A percentile compares a stretch with the other conserved stretches of the same genome.
These are phyloP conservation scores for Colaptes auratus DNA, from an alignment of 2,113 vertebrate species.

Conservation along the genomic window DNA sequence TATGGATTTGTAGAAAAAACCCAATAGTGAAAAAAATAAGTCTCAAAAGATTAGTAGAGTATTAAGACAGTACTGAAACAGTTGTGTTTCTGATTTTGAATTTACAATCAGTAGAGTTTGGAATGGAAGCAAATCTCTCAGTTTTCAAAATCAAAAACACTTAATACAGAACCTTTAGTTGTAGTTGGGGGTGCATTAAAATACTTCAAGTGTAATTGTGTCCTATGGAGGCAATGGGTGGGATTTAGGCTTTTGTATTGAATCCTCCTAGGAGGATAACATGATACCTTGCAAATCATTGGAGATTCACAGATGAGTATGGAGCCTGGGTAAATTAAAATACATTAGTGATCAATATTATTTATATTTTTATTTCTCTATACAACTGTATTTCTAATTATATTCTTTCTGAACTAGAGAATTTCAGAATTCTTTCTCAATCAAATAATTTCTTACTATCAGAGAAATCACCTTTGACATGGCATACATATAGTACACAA, in stretches of 20 bases:
- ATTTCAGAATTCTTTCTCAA: slow-evolving; percentile 23
- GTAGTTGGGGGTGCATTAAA: not conserved
- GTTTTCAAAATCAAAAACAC: not conserved
- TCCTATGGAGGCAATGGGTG: not conserved
- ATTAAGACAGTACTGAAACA: not conserved
- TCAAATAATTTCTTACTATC: not conserved
- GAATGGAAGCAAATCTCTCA: not conserved
- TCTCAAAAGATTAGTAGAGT: no score
- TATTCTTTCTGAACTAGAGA: not conserved
- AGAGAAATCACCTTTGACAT: slow-evolving; percentile 3
- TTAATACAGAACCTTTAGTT: not conserved
- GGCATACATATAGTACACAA: not conserved
- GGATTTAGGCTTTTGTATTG: not conserved
- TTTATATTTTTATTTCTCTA: not conserved
- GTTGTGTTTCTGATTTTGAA: not conserved
- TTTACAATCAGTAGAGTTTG: not conserved
- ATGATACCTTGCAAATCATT: not conserved
- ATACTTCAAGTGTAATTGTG: not conserved
- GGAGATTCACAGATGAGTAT: slow-evolving; percentile 1
- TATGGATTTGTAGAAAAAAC: not conserved
- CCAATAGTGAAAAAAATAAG: no score
- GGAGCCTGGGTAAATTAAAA: slow-evolving; percentile 12
- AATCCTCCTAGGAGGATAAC: not conserved
- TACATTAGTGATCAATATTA: not conserved
- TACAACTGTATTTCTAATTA: not conserved